Base-by-base conservation (phyloP, 2,113 vertebrate species). In the Oncorhynchus mykiss region DNA sequence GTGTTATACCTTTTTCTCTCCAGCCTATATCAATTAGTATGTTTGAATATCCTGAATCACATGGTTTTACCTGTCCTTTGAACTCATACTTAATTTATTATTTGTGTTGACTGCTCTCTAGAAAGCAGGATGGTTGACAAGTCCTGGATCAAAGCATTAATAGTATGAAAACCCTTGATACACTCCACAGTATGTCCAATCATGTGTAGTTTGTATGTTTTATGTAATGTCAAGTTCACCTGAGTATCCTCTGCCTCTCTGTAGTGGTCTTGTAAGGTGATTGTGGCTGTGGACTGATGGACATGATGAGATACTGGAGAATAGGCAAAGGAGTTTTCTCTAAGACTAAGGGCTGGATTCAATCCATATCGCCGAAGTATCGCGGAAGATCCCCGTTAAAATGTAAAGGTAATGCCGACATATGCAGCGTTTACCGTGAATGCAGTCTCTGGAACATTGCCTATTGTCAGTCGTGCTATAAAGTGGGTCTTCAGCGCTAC, bases 211-310 rank as follows among this genome's bases (percentile, higher is more conserved):
- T 90, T 91, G 88, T 91, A 86, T 11, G 12, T 45, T 45, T 45
- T 2, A 89, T 91, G 89, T 89, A 86, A 85, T 91, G 90, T 92
- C 91, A 85, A 82, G 82, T 87, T 93, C 92, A 92, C 90, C 88
- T 87, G 86, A 85, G 88, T 90, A 92, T 92, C 77, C 91, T 91
- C 91, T 91, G 87, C 86, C 92, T 92, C 89, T 91, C 86, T 91
- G 91, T 91, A 76, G 83, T 92, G 84, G 92, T 92, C 89, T 27
- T 20, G 89, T 89, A 87, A 84, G 88, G 90, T 92, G 90, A 88
- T 87, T 79, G 88, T 90, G 89, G 90, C 80, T 91, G 89, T 93
- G 90, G 86, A 91, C 90, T 86, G 90, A 83, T 92, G 89, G 9
- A 90, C 78, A 87, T 91, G 90, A 84, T 88, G 68, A 76, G 75